These are phyloP conservation scores for Rhabdomys pumilio DNA, from an alignment of 2,797 vertebrate species.

Conservation along the genomic window DNA sequence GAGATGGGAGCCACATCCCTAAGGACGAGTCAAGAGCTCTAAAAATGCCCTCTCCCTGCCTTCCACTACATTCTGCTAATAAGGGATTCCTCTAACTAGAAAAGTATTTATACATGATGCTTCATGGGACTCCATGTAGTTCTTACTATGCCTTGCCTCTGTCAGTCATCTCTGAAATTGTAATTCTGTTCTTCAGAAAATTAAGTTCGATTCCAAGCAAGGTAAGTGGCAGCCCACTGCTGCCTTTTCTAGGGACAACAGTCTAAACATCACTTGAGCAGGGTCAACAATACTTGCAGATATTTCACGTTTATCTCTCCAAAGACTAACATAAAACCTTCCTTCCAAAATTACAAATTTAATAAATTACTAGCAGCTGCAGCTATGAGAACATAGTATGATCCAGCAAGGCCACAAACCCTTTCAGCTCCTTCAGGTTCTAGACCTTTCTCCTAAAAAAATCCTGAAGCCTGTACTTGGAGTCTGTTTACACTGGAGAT, in stretches of 20 bases:
- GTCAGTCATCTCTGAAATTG: slow-evolving; percentile 48
- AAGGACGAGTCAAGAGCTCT: neutral
- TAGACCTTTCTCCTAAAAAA: neutral
- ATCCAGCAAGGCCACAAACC: too few relatives aligned
- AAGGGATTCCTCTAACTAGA: neutral
- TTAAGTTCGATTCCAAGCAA: slow-evolving; percentile 1
- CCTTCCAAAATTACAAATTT: slow-evolving; percentile 42
- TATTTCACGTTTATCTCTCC: slow-evolving; percentile 33
- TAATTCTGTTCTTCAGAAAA: slow-evolving; percentile 49
- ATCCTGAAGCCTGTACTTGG: neutral
- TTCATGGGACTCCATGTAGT: neutral
- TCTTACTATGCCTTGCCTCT: slow-evolving; percentile 36
- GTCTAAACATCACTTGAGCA: neutral
- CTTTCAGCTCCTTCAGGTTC: too few relatives aligned
- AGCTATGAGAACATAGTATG: slow-evolving; percentile 24
- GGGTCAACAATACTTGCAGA: neutral
- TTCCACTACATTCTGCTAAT: slow-evolving; percentile 10
- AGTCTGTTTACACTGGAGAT: neutral
- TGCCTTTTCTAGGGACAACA: neutral
- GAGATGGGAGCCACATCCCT: neutral
- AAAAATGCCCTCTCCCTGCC: neutral
- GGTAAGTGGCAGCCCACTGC: neutral
- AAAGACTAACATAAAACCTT: slow-evolving; percentile 10
- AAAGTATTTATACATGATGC: slow-evolving; percentile 4
- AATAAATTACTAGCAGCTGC: slow-evolving; percentile 20